Evolutionary conservation across 2,797 vertebrate genomes (phyloP).

Genomic region (Knipowitschia caucasica): DNA sequence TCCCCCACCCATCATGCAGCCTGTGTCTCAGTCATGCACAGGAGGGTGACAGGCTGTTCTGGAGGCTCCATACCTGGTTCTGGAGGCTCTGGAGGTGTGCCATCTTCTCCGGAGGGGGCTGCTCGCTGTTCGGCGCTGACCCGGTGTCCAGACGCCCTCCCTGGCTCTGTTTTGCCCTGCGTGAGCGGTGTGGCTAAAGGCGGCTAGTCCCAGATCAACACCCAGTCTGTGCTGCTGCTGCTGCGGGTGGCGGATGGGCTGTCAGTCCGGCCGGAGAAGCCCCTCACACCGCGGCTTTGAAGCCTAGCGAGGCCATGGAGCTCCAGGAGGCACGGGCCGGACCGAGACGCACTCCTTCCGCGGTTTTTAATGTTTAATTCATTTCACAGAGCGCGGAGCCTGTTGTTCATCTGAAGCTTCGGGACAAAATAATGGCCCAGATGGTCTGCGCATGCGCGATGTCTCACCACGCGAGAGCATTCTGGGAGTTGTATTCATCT

Average conservation of each 20-base stretch:
- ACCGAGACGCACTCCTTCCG: constrained; percentile 33
- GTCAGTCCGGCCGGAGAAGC: constrained; percentile 53
- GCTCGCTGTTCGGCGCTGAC: constrained; percentile 38
- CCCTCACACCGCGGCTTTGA: constrained; percentile 59
- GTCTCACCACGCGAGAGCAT: constrained; percentile 14
- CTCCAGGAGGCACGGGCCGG: constrained; percentile 21
- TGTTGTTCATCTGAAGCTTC: constrained; percentile 74
- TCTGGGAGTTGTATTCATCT: constrained; percentile 68
- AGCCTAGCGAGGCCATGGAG: constrained; percentile 64
- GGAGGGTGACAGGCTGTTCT: constrained; percentile 51
- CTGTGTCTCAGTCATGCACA: constrained; percentile 28
- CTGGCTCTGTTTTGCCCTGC: constrained; percentile 43
- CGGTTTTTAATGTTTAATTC: constrained; percentile 67
- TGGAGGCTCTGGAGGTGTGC: constrained; percentile 80
- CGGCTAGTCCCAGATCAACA: constrained; percentile 73
- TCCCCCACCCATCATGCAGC: constrained; percentile 34
- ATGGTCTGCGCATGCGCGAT: constrained; percentile 63
- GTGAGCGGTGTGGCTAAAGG: constrained; percentile 61
- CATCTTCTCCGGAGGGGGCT: constrained; percentile 62
- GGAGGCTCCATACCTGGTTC: constrained; percentile 73
- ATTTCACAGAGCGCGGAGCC: constrained; percentile 63
- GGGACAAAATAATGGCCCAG: constrained; percentile 74
- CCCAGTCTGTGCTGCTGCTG: too few relatives aligned
- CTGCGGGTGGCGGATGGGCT: too few relatives aligned
- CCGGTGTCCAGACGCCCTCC: constrained; percentile 39